Percentiles rank a stretch among this genome's conserved stretches.
phyloP scores from a whole-genome alignment of 2,797 vertebrate genomes.

The Limnodromus scolopaceus region DNA sequence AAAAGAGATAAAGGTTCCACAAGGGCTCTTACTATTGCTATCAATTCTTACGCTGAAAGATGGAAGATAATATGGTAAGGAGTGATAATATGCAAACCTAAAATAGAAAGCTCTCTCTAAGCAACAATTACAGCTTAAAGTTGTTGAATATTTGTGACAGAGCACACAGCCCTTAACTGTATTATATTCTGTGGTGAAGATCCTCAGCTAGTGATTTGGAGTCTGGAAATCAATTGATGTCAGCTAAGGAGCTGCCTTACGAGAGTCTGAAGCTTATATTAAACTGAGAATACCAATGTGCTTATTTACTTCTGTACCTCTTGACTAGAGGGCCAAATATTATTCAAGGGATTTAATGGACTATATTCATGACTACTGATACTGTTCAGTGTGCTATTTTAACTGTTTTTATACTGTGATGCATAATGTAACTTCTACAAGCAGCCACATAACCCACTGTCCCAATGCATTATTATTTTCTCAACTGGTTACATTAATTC shows the following conservation, averaged over 20 bases:
- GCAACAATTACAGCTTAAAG: not conserved
- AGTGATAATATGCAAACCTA: not conserved
- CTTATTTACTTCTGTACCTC: not conserved
- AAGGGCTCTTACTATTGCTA: not conserved
- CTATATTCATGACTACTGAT: not conserved
- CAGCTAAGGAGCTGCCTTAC: not conserved
- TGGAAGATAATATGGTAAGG: not conserved
- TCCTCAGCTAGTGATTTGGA: not conserved
- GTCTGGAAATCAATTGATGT: not conserved
- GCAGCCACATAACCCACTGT: not conserved
- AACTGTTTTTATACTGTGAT: not conserved
- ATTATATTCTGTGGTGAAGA: not conserved
- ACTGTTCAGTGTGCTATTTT: not conserved
- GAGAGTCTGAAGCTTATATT: not conserved
- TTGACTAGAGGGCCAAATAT: not conserved
- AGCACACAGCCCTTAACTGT: not conserved
- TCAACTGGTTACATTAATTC: not conserved
- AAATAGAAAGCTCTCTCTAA: not conserved
- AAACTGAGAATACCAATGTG: not conserved
- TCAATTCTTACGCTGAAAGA: not conserved
- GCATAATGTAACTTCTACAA: not conserved
- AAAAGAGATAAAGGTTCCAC: not conserved
- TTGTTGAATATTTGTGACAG: not conserved
- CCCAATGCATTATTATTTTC: not conserved
- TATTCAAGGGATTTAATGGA: not conserved